Conservation (phyloP, 2,113 vertebrate species). For the Candoia aspera region DNA sequence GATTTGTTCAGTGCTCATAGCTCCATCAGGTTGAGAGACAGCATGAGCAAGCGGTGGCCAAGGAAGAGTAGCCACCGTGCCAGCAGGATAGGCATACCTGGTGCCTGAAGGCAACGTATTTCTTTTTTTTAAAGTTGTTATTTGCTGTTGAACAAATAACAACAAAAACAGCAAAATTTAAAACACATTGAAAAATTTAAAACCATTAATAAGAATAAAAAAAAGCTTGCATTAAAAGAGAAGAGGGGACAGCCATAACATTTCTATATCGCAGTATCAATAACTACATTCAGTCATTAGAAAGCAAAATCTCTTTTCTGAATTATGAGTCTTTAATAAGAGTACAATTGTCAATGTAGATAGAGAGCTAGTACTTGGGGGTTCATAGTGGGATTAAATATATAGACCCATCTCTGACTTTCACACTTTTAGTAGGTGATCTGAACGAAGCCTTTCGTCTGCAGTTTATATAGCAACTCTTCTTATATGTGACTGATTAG, state of each 20-base stretch:
- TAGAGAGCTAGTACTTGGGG: not conserved
- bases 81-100: not conserved
- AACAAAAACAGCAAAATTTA: not conserved
- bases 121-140: not conserved
- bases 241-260: not conserved
- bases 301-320: not conserved
- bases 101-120: not conserved
- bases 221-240: not conserved
- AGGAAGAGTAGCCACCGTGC: too few species aligned
- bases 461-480: not conserved
- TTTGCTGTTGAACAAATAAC: not conserved
- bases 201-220: not conserved
- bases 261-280: not conserved
- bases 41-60: too few species aligned
- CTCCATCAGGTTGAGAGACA: not conserved
- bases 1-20: not conserved
- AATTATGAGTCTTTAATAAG: not conserved
- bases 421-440: not conserved
- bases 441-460: not conserved
- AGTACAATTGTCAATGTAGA: not conserved
- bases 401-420: not conserved
- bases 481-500: not conserved
- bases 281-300: not conserved
- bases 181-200: not conserved
- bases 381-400: not conserved